A percentile compares a stretch with the other conserved stretches of the same genome.
Evolutionary conservation across 2,888 invertebrate species (phyloP).

Genomic region (Andrena flavipes): DNA sequence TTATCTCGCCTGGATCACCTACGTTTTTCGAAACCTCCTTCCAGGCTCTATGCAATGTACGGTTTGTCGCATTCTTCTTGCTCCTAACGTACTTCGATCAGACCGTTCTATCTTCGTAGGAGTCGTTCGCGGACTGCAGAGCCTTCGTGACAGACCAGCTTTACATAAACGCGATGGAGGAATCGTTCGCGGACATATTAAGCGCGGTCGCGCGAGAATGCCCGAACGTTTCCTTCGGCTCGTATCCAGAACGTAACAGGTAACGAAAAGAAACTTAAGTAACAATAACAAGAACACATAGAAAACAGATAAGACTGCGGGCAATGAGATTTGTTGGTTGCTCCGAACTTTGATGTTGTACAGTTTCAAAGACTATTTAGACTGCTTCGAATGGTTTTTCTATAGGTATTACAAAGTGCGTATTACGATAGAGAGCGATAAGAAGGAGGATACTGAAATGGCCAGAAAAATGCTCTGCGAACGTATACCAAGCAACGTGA

Average conservation of each 20-base stretch:
- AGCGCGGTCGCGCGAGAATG: conserved; percentile 84
- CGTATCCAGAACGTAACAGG: conserved; percentile 86
- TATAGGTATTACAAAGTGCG: conserved; percentile 85
- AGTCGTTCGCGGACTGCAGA: conserved; percentile 82
- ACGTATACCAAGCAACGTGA: conserved; percentile 73
- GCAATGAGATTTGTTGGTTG: not conserved
- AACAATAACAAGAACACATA: not conserved
- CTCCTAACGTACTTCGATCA: not conserved
- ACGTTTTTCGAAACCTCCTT: conserved; percentile 85
- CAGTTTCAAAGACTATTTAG: not conserved
- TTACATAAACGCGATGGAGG: conserved; percentile 85
- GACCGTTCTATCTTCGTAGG: conserved; percentile 62
- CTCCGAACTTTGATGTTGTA: not conserved
- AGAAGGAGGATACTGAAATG: conserved; percentile 78
- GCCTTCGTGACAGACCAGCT: conserved; percentile 84
- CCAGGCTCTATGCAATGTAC: conserved; percentile 78
- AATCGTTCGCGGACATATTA: conserved; percentile 84
- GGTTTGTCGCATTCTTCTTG: not conserved
- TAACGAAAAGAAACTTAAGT: conserved; percentile 68
- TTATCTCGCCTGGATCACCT: conserved; percentile 90
- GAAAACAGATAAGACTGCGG: no score
- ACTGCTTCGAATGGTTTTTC: conserved; percentile 9
- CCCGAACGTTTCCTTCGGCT: conserved; percentile 86
- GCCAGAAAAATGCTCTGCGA: conserved; percentile 84
- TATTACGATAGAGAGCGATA: conserved; percentile 85